Conservation (phyloP, 2,888 invertebrate species). For the Ormia ochracea region DNA sequence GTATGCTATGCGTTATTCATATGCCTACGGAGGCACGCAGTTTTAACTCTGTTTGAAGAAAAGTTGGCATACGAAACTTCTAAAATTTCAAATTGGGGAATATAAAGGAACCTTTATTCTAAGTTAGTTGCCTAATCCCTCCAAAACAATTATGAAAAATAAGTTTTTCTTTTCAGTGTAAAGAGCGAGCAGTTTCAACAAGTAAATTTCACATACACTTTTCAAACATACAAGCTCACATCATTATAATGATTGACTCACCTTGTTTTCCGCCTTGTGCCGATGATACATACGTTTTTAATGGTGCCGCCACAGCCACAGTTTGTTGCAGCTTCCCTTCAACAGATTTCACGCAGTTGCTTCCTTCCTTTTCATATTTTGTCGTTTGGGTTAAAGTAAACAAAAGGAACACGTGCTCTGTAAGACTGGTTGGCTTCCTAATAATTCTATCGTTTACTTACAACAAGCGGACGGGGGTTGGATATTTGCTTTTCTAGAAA, state of each 20-base stretch:
- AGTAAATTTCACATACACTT: slow-evolving; percentile 38
- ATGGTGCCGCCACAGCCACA: slow-evolving; percentile 45
- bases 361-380: slow-evolving; percentile 62
- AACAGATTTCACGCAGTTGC: slow-evolving; percentile 61
- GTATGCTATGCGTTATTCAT: no score
- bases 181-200: slow-evolving; percentile 48
- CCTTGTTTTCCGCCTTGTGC: slow-evolving; percentile 31
- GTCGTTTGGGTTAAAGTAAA: slow-evolving; percentile 62
- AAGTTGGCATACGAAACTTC: no score
- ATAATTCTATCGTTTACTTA: slow-evolving; percentile 21
- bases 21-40: no score
- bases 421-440: slow-evolving; percentile 30
- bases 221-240: not conserved
- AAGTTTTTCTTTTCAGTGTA: slow-evolving; percentile 21
- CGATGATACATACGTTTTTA: slow-evolving; percentile 34
- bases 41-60: no score
- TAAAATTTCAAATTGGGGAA: no score
- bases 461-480: slow-evolving; percentile 22
- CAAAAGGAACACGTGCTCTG: slow-evolving; percentile 59
- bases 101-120: no score
- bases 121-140: no score
- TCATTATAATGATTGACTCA: slow-evolving; percentile 24
- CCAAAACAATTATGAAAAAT: not conserved
- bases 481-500: not conserved
- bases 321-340: slow-evolving; percentile 54